phyloP scores from a whole-genome alignment of 35 echinoderm and acorn worm genomes.

The Diadema setosum region DNA sequence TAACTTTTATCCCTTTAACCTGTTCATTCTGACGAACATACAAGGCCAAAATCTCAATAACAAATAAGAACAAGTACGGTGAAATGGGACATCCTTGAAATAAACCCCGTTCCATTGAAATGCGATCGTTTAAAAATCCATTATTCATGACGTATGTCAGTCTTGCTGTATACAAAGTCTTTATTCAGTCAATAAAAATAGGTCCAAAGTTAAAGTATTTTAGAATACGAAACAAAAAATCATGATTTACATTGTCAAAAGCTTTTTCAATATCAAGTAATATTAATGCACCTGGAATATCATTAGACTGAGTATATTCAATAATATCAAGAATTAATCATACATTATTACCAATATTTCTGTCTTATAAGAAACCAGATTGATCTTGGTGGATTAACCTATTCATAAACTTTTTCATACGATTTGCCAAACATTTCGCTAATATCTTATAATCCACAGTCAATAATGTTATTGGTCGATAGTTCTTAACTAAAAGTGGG shows the following conservation, averaged over 20 bases:
- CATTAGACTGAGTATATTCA: too few relatives aligned
- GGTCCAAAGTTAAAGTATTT: constrained; percentile 18
- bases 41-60: neutral
- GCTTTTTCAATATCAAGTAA: too few relatives aligned
- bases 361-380: neutral
- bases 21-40: neutral
- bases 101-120: neutral
- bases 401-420: neutral
- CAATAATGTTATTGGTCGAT: too few relatives aligned
- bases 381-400: neutral
- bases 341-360: constrained; percentile 7
- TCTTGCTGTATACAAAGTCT: neutral
- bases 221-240: neutral
- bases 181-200: too few relatives aligned
- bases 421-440: too few relatives aligned
- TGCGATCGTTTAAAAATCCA: neutral
- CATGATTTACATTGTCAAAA: too few relatives aligned
- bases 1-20: too few relatives aligned
- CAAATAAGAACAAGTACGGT: too few relatives aligned
- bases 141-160: neutral
- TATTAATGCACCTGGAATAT: too few relatives aligned
- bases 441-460: too few relatives aligned
- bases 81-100: too few relatives aligned
- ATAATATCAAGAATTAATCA: neutral
- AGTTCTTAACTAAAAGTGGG: neutral